Evolutionary conservation across 2,797 vertebrate species (phyloP).

Genomic region (Sebastiscus albofasciatus): DNA sequence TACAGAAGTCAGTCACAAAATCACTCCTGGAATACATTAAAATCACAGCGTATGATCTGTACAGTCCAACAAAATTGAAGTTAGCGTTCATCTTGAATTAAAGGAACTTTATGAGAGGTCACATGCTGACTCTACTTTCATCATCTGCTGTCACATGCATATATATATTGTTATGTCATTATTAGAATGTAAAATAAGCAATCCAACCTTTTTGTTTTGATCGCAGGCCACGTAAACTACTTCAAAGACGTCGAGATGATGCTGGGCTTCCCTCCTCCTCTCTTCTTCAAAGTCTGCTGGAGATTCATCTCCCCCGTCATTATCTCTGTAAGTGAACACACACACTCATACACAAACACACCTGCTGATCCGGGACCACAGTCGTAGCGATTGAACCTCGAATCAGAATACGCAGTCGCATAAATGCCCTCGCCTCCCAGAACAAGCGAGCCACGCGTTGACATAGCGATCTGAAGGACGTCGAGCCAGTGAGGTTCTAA

Average conservation of each 20-base stretch:
- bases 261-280: conserved; percentile 96
- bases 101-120: not conserved
- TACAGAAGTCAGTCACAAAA: not conserved
- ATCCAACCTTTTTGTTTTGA: not conserved
- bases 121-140: not conserved
- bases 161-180: not conserved
- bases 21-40: not conserved
- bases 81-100: not conserved
- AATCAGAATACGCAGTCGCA: not conserved
- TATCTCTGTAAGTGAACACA: conserved; percentile 90
- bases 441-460: not conserved
- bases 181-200: not conserved
- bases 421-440: not conserved
- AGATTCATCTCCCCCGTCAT: conserved; percentile 96
- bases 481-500: not conserved
- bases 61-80: not conserved
- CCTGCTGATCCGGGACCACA: not conserved
- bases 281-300: conserved; percentile 99
- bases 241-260: conserved; percentile 99
- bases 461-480: not conserved
- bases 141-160: not conserved
- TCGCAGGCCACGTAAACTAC: conserved; percentile 91
- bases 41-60: not conserved
- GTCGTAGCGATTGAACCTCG: not conserved
- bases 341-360: not conserved